A percentile compares a stretch with the other conserved stretches of the same genome.
phyloP scores from a whole-genome alignment of 1,140 invertebrate species.

The Drosophila kurseongensis region DNA sequence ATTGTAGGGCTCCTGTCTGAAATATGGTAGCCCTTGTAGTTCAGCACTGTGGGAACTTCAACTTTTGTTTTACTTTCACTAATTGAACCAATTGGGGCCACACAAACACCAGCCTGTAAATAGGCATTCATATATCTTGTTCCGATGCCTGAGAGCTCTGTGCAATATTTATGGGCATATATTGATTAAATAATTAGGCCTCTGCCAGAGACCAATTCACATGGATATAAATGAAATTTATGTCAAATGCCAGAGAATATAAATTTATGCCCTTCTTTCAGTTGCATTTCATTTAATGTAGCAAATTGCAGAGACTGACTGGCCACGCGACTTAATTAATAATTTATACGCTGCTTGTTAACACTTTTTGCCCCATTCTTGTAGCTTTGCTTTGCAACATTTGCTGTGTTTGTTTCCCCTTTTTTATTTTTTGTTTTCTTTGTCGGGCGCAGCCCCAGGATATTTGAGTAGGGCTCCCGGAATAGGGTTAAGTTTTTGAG shows the following conservation, averaged over 20 bases:
- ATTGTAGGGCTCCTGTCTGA: slow-evolving; percentile 30
- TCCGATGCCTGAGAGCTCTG: slow-evolving; percentile 12
- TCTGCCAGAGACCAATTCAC: slow-evolving; percentile 24
- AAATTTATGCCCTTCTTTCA: slow-evolving; percentile 25
- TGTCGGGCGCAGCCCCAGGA: slow-evolving; percentile 16
- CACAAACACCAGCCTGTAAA: background rate
- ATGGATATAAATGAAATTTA: slow-evolving; percentile 53
- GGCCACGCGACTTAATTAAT: slow-evolving; percentile 46
- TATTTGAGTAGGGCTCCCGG: slow-evolving; percentile 19
- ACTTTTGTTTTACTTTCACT: slow-evolving; percentile 56
- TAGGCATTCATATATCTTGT: slow-evolving; percentile 28
- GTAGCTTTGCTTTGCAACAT: slow-evolving; percentile 13
- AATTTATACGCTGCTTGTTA: slow-evolving; percentile 63
- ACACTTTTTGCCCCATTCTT: slow-evolving; percentile 31
- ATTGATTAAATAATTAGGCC: slow-evolving; percentile 73
- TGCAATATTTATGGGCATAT: slow-evolving; percentile 59
- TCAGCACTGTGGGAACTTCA: slow-evolving; percentile 55
- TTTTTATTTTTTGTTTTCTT: slow-evolving; percentile 11
- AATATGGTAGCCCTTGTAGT: slow-evolving; percentile 6
- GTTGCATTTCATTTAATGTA: slow-evolving; percentile 48
- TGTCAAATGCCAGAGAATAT: slow-evolving; percentile 49
- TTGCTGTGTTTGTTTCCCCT: slow-evolving; percentile 20
- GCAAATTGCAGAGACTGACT: slow-evolving; percentile 30
- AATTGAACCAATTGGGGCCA: slow-evolving; percentile 43
- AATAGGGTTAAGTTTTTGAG: slow-evolving; percentile 54